Evolutionary conservation across 2,888 invertebrate genomes (phyloP).

Genomic region (Lissocephala sabroskyi): DNA sequence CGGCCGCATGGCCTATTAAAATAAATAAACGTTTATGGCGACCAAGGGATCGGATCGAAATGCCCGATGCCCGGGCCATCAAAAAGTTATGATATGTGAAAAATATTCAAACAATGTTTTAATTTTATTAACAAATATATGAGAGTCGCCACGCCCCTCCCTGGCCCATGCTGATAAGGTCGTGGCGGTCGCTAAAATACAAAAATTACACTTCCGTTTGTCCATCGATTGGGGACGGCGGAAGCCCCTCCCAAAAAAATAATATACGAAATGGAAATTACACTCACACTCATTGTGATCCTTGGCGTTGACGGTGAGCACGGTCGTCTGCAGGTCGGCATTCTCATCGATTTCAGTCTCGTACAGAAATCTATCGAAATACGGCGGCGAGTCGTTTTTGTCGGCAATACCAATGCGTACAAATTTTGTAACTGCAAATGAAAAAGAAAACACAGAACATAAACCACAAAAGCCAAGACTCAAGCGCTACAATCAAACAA

Average conservation of each 20-base stretch:
- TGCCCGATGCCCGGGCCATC: too few relatives aligned
- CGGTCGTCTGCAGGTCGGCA: constrained; percentile 96
- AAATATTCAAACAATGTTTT: constrained; percentile 41
- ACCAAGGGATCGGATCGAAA: too few relatives aligned
- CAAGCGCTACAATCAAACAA: constrained; percentile 12
- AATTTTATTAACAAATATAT: too few relatives aligned
- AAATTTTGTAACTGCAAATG: constrained; percentile 93
- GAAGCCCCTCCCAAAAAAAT: too few relatives aligned
- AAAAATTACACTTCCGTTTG: too few relatives aligned
- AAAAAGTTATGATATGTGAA: constrained; percentile 20
- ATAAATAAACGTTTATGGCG: constrained; percentile 56
- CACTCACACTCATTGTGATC: constrained; percentile 98
- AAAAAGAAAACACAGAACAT: constrained; percentile 20
- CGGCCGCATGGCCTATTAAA: constrained; percentile 70
- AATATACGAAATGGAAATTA: too few relatives aligned
- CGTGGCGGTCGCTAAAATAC: too few relatives aligned
- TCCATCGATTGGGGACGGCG: too few relatives aligned
- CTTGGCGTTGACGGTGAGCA: constrained; percentile 98
- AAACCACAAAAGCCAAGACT: constrained; percentile 3
- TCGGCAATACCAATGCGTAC: constrained; percentile 98
- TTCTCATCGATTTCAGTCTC: constrained; percentile 98
- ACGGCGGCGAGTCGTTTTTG: constrained; percentile 99
- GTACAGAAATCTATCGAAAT: constrained; percentile 96
- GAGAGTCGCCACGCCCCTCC: too few relatives aligned
- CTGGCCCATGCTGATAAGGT: too few relatives aligned